These are phyloP conservation scores for Ooceraea biroi DNA, from an alignment of 1,140 invertebrate genomes.

Conservation along the genomic window DNA sequence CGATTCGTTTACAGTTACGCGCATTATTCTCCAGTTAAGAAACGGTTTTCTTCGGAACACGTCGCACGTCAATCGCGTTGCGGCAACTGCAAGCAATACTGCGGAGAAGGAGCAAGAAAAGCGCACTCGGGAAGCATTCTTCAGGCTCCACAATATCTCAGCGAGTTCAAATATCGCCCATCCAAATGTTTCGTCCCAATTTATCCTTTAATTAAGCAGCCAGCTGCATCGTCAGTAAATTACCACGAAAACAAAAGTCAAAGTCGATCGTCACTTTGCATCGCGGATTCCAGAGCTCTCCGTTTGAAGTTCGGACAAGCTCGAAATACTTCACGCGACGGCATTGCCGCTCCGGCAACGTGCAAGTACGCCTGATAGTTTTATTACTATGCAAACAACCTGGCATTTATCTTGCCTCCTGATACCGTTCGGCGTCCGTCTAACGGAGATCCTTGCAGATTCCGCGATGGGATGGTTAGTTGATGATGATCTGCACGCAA, in stretches of 20 bases:
- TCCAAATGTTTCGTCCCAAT: neutral
- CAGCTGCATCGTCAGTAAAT: neutral
- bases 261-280: neutral
- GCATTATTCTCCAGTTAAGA: slow-evolving; percentile 50
- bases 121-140: neutral
- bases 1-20: slow-evolving; percentile 69
- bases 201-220: neutral
- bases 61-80: slow-evolving; percentile 21
- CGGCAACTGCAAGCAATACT: no score
- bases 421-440: slow-evolving; percentile 32
- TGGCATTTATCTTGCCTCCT: slow-evolving; percentile 31
- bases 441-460: slow-evolving; percentile 35
- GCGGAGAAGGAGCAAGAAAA: neutral
- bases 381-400: slow-evolving; percentile 38
- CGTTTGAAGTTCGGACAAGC: slow-evolving; percentile 22
- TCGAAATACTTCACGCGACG: slow-evolving; percentile 37
- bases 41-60: slow-evolving; percentile 48
- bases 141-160: neutral
- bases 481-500: neutral
- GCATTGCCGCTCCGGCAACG: slow-evolving; percentile 9
- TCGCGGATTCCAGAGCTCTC: neutral
- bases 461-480: slow-evolving; percentile 7
- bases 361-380: slow-evolving; percentile 37
- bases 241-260: neutral
- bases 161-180: neutral